Evolutionary conservation across 2,113 vertebrate species (phyloP).

Genomic region (Callipepla californica): DNA sequence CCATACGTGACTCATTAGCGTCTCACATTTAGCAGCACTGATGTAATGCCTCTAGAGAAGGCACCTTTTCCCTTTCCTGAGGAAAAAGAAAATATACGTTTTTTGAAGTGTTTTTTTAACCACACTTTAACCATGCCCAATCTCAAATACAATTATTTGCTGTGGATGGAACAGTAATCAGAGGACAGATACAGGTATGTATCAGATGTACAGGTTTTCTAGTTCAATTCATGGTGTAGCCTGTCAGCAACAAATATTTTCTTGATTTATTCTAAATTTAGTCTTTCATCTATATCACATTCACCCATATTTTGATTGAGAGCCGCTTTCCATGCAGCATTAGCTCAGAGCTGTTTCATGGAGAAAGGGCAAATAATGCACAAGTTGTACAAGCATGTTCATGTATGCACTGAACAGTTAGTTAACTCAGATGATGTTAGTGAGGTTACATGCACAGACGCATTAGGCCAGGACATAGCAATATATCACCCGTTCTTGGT

Average conservation of each 20-base stretch:
- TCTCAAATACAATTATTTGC: background rate
- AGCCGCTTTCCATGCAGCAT: background rate
- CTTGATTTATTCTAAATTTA: background rate
- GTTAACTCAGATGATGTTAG: accelerated
- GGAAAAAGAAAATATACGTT: background rate
- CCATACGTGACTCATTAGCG: background rate
- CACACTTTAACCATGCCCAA: background rate
- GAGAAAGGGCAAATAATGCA: background rate
- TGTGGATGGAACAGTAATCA: background rate
- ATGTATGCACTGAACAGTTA: background rate
- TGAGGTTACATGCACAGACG: background rate
- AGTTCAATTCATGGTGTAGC: background rate
- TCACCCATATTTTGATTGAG: background rate
- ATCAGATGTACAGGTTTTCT: background rate
- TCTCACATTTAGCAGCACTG: background rate
- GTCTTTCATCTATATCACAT: background rate
- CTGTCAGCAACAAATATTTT: background rate
- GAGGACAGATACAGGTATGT: background rate
- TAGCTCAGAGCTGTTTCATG: background rate
- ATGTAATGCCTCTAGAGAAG: background rate
- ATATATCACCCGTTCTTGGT: background rate
- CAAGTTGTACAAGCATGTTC: background rate
- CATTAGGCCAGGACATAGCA: background rate
- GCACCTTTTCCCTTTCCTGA: background rate
- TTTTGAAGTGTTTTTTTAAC: background rate